Evolutionary conservation across 2,113 vertebrate genomes (phyloP).

Genomic region (Pogonocichla stellata): DNA sequence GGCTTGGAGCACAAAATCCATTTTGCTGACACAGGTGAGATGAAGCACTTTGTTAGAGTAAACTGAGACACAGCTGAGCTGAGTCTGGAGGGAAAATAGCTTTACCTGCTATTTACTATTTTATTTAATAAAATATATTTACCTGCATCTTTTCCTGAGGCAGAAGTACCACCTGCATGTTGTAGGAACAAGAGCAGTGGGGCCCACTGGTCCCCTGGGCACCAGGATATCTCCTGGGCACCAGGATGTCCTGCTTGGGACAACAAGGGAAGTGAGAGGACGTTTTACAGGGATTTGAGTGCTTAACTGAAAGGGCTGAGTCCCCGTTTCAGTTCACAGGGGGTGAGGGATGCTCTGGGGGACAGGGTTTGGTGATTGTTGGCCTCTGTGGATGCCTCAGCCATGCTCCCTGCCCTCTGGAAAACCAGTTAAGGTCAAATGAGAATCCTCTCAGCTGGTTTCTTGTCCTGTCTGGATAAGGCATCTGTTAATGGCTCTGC

Average conservation of each 20-base stretch:
- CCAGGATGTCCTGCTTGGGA: neutral
- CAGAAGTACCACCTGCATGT: neutral
- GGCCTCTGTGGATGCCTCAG: neutral
- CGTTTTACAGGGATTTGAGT: neutral
- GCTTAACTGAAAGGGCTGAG: neutral
- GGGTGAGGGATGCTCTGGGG: neutral
- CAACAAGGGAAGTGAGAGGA: neutral
- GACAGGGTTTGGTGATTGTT: neutral
- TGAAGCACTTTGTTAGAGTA: neutral
- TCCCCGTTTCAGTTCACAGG: rapidly evolving
- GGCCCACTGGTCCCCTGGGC: neutral
- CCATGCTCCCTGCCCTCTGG: neutral
- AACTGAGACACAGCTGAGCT: neutral
- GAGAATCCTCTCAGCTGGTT: neutral
- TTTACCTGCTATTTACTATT: neutral
- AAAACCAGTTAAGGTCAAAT: slow-evolving; percentile 9
- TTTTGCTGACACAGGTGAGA: neutral
- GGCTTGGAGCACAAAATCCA: neutral
- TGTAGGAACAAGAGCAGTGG: neutral
- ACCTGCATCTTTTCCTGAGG: neutral
- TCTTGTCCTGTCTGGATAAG: neutral
- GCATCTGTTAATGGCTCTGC: neutral
- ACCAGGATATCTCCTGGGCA: neutral
- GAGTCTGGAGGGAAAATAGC: neutral
- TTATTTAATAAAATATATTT: no score